Conservation (phyloP, 2,113 vertebrate genomes). For the Eptatretus burgeri region DNA sequence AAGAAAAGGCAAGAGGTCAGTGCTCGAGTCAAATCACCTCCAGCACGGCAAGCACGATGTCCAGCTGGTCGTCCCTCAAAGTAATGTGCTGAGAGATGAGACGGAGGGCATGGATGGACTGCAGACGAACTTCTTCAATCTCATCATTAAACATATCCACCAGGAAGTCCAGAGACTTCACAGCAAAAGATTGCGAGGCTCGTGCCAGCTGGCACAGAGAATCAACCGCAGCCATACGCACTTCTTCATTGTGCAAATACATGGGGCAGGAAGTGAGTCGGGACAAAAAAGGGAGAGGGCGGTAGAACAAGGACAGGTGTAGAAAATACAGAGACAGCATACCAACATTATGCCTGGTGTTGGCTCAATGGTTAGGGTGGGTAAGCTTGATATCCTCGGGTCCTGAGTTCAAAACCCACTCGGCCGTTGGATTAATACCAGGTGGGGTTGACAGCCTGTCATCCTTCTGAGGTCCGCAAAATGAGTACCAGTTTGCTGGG, state of each 20-base stretch:
- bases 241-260: slow-evolving; percentile 23
- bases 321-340: neutral
- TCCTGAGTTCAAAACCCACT: no score
- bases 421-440: no score
- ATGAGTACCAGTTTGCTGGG: no score
- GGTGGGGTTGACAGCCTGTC: no score
- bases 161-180: slow-evolving; percentile 85
- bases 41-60: slow-evolving; percentile 66
- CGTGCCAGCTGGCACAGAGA: slow-evolving; percentile 59
- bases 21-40: slow-evolving; percentile 25
- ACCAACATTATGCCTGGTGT: no score
- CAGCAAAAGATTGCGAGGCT: slow-evolving; percentile 53
- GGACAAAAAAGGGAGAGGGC: neutral
- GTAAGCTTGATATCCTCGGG: no score
- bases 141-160: slow-evolving; percentile 99
- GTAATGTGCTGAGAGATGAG: slow-evolving; percentile 80
- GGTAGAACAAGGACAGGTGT: neutral
- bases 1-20: neutral
- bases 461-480: no score
- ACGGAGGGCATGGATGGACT: slow-evolving; percentile 79
- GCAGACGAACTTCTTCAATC: slow-evolving; percentile 74
- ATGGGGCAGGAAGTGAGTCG: neutral
- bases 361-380: no score
- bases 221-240: slow-evolving; percentile 70
- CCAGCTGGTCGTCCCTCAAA: slow-evolving; percentile 72